Percentiles rank a stretch among this genome's conserved stretches.
Evolutionary conservation across 2,113 vertebrate genomes (phyloP).

Genomic region (Sitta europaea): DNA sequence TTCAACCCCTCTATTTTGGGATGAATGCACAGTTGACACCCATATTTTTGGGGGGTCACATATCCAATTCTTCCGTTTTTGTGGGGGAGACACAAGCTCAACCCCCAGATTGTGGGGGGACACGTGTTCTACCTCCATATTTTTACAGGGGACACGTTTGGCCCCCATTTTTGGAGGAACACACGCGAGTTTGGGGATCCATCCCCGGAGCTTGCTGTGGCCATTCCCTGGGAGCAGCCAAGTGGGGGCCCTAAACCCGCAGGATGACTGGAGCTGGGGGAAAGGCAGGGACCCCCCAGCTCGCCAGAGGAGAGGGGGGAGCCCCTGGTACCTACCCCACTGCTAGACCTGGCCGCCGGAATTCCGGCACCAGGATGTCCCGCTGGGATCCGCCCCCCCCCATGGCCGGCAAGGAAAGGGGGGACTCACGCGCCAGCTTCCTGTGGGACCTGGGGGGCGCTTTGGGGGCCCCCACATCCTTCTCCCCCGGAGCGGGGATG

Average conservation of each 20-base stretch:
- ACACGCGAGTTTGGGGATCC: accelerated
- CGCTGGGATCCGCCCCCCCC: neutral
- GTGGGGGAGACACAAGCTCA: neutral
- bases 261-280: no score
- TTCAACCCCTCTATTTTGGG: neutral
- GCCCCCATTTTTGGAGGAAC: neutral
- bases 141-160: neutral
- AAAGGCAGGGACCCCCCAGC: neutral
- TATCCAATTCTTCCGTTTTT: neutral
- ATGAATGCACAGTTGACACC: neutral
- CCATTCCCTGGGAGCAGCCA: neutral
- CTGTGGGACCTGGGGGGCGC: conserved; percentile 78
- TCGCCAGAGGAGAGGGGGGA: neutral
- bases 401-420: neutral
- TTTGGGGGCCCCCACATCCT: neutral
- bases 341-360: neutral
- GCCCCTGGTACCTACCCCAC: neutral
- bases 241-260: neutral
- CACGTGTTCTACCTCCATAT: neutral
- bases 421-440: conserved; percentile 88
- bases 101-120: neutral
- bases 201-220: neutral
- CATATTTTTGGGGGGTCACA: neutral
- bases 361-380: neutral
- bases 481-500: conserved; percentile 49